Percentiles rank a stretch among this genome's conserved stretches.
Conservation (phyloP, 2,797 vertebrate genomes). For the Spatula clypeata region DNA sequence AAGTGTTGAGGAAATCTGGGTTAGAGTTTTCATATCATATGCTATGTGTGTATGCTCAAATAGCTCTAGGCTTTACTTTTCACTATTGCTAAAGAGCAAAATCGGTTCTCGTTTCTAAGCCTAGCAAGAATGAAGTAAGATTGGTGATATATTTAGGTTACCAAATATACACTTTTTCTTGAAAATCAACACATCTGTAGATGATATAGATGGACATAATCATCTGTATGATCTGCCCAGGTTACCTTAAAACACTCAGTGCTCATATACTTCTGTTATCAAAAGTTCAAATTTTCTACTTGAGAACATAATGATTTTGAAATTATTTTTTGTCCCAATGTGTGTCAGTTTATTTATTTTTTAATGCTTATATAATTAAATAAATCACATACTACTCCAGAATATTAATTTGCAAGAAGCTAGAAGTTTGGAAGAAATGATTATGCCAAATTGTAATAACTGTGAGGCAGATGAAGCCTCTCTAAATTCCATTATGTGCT, state of each 20-base stretch:
- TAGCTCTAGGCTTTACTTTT: not conserved
- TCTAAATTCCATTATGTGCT: not conserved
- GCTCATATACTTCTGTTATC: not conserved
- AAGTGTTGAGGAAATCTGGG: not conserved
- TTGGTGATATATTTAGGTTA: not conserved
- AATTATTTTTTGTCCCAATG: not conserved
- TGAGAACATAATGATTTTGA: not conserved
- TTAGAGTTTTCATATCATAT: not conserved
- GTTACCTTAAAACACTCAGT: not conserved
- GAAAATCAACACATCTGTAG: not conserved
- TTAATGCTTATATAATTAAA: not conserved
- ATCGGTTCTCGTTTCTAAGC: not conserved
- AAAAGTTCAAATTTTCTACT: not conserved
- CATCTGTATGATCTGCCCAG: not conserved
- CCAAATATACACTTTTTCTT: not conserved
- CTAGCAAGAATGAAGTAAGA: not conserved
- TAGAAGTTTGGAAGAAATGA: not conserved
- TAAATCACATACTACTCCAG: not conserved
- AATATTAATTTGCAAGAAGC: not conserved
- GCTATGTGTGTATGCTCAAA: not conserved
- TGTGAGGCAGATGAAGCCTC: not conserved
- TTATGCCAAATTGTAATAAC: not conserved
- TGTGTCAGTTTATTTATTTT: accelerated
- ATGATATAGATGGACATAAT: accelerated
- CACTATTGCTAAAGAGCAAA: not conserved